phyloP scores from a whole-genome alignment of 2,113 vertebrate genomes.

The Drymodes brunneopygia region DNA sequence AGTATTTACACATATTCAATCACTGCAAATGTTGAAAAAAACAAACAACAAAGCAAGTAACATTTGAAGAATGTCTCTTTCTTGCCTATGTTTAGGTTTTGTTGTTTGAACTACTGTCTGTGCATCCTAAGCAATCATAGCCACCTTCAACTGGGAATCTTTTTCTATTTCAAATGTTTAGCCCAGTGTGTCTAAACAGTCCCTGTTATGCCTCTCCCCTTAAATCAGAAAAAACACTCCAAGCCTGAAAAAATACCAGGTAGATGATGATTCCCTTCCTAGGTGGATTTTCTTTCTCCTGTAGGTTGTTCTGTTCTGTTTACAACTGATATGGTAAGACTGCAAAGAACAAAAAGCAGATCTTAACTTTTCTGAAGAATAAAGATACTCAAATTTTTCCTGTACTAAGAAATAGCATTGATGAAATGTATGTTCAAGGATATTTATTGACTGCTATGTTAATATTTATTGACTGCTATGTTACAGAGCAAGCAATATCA shows the following conservation, averaged over 20 bases:
- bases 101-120: background rate
- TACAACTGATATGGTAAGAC: background rate
- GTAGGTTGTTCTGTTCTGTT: background rate
- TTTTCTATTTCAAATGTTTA: background rate
- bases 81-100: background rate
- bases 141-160: background rate
- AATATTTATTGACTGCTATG: background rate
- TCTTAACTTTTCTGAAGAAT: background rate
- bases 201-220: background rate
- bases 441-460: background rate
- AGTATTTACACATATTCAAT: background rate
- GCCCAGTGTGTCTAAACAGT: background rate
- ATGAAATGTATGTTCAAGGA: background rate
- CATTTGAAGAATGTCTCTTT: background rate
- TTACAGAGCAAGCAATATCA: background rate
- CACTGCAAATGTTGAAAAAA: background rate
- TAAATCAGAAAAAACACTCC: background rate
- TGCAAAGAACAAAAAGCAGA: background rate
- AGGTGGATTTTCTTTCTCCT: background rate
- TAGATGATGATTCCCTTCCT: background rate
- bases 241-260: background rate
- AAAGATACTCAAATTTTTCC: background rate
- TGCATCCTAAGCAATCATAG: background rate
- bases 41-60: background rate
- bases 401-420: background rate